A percentile compares a stretch with the other conserved stretches of the same genome.
Conservation (phyloP, 2,888 invertebrate genomes). For the Bombylius major region DNA sequence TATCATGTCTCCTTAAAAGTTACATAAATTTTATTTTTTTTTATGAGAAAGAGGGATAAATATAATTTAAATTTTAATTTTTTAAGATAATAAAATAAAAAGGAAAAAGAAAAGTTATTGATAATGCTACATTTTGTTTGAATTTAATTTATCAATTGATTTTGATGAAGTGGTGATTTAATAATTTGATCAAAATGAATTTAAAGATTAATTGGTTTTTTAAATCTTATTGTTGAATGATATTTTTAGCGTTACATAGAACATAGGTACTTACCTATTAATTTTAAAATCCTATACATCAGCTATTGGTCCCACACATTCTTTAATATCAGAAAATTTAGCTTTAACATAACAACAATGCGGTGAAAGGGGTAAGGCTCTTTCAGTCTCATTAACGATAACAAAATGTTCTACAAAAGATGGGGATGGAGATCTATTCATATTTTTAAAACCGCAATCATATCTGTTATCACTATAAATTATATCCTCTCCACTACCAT, state of each 20-base stretch:
- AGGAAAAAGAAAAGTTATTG: not conserved
- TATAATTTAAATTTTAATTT: too few species aligned
- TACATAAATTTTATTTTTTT: not conserved
- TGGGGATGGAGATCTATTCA: not conserved
- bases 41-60: too few species aligned
- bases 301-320: slow-evolving; percentile 18
- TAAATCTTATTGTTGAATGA: too few species aligned
- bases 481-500: not conserved
- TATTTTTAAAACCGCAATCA: slow-evolving; percentile 1
- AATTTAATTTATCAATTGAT: too few species aligned
- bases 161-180: too few species aligned
- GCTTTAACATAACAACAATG: slow-evolving; percentile 19
- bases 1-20: too few species aligned
- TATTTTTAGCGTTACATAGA: too few species aligned
- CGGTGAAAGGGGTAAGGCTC: slow-evolving; percentile 5
- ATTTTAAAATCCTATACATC: slow-evolving; percentile 16
- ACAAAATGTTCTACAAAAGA: slow-evolving; percentile 10
- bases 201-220: too few species aligned
- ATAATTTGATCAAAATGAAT: too few species aligned
- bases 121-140: too few species aligned
- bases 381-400: slow-evolving; percentile 15
- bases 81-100: too few species aligned
- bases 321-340: slow-evolving; percentile 16
- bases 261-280: too few species aligned
- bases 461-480: slow-evolving; percentile 2